Percentiles rank a stretch among this genome's conserved stretches.
Evolutionary conservation across 2,888 invertebrate genomes (phyloP).

Genomic region (Exephanes ischioxanthus): DNA sequence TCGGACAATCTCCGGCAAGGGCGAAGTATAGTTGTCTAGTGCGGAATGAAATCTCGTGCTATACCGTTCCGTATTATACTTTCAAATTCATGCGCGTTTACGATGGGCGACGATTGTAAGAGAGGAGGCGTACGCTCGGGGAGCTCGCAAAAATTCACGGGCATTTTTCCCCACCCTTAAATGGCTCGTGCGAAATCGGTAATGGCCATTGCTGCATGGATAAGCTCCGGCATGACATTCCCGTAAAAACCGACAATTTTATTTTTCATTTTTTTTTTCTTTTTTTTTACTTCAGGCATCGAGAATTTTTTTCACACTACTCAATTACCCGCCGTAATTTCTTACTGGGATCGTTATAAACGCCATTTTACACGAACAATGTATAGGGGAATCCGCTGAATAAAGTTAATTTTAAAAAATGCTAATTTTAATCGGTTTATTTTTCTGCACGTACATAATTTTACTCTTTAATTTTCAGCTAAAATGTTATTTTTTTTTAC

Average conservation of each 20-base stretch:
- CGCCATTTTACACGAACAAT: constrained; percentile 17
- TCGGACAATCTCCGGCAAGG: constrained; percentile 15
- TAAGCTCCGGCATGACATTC: constrained; percentile 56
- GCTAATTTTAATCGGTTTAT: too few relatives aligned
- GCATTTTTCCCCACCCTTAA: constrained; percentile 76
- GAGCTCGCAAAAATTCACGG: constrained; percentile 69
- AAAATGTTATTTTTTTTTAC: background rate
- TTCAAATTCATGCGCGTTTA: constrained; percentile 76
- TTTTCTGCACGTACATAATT: too few relatives aligned
- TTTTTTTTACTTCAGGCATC: constrained; percentile 10
- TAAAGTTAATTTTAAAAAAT: background rate
- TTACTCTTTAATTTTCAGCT: too few relatives aligned
- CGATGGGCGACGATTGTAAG: constrained; percentile 76
- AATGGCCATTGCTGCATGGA: constrained; percentile 72
- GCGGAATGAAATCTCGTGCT: constrained; percentile 42
- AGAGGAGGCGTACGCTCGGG: constrained; percentile 60
- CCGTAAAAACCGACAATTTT: constrained; percentile 54
- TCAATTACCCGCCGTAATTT: constrained; percentile 20
- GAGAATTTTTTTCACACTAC: constrained; percentile 20
- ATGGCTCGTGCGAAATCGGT: constrained; percentile 81
- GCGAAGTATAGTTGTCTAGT: constrained; percentile 46
- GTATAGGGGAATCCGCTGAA: background rate
- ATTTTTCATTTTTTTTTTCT: constrained; percentile 10
- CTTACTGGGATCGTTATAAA: constrained; percentile 1
- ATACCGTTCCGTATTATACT: constrained; percentile 76